Percentiles rank a stretch among this genome's conserved stretches.
phyloP scores from a whole-genome alignment of 1,140 invertebrate species.

The Drosophila elegans region DNA sequence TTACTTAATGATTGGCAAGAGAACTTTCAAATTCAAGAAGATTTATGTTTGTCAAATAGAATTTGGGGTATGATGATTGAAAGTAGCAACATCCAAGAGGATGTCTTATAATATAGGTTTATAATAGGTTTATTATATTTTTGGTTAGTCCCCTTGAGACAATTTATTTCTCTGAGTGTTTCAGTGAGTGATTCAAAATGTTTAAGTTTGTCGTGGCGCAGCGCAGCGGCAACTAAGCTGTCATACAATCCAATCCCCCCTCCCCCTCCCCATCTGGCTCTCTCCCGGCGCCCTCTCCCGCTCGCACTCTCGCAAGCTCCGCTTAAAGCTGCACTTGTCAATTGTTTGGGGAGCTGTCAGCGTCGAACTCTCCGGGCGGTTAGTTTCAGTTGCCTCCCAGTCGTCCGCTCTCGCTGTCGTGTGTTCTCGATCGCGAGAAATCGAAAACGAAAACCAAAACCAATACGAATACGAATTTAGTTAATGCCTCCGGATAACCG shows the following conservation, averaged over 20 bases:
- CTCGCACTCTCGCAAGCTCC: slow-evolving; percentile 40
- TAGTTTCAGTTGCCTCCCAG: slow-evolving; percentile 55
- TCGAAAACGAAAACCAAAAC: neutral
- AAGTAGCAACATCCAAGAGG: too few relatives aligned
- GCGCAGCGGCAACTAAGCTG: slow-evolving; percentile 22
- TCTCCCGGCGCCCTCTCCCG: neutral
- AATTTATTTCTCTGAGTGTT: slow-evolving; percentile 9
- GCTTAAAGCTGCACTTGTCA: slow-evolving; percentile 69
- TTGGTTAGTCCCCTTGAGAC: too few relatives aligned
- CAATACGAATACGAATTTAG: slow-evolving; percentile 1
- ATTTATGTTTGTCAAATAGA: too few relatives aligned
- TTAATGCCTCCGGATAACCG: slow-evolving; percentile 36
- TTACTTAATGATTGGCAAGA: too few relatives aligned
- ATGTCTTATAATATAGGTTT: too few relatives aligned
- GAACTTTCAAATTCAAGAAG: too few relatives aligned
- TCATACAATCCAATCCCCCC: slow-evolving; percentile 26
- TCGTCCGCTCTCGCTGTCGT: slow-evolving; percentile 59
- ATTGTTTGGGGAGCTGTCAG: slow-evolving; percentile 37
- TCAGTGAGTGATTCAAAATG: slow-evolving; percentile 19
- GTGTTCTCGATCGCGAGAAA: slow-evolving; percentile 30
- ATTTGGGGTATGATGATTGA: too few relatives aligned
- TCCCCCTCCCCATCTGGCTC: neutral
- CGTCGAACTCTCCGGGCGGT: slow-evolving; percentile 31
- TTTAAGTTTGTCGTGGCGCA: neutral
- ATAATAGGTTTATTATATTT: too few relatives aligned